Evolutionary conservation across 1,140 invertebrate genomes (phyloP), one percentile per base, ranked within the genome.

Genomic region (Tachypleus tridentatus): DNA sequence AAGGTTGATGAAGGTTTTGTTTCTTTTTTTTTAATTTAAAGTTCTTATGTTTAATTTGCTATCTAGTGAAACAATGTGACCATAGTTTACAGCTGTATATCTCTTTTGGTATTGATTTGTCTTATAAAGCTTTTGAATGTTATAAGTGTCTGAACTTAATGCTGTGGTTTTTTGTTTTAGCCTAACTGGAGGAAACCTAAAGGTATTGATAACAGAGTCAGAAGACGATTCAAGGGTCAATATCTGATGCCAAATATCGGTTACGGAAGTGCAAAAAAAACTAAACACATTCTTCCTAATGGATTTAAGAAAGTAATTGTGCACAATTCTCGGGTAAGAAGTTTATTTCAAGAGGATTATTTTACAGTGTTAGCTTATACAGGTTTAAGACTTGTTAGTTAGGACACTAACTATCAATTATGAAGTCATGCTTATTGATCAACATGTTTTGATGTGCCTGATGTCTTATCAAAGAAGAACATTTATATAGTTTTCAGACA

Each of bases 191-290:
- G 92, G 71, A 94, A 92, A 80, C 92, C 92, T 0, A 92, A 92
- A 77, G 93, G 97, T 96, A 99, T 99, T 82, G 97, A 99, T 80
- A 99, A 99, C 85, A 86, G 96, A 82, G 96, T 99, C 6, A 85
- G 97, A 71, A 87, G 97, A 75, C 84, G 94, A 70, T 99, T 99
- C 82, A 99, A 98, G 86, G 97, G 97, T 49, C 93, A 98, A 76
- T 95, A 89, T 76, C 81, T 93, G 79, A 99, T 99, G 97, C 97
- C 97, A 57, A 96, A 89, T 75, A 97, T 99, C 81, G 97, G 97
- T 87, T 99, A 98, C 79, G 96, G 97, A 74, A 93, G 91, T 69
- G 90, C 88, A 76, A 89, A 91, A 75, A 90, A 88, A 73, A 97
- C 93, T 53, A 87, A 86, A 77, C 93, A 98, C 77, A 91, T 98